Evolutionary conservation across 2,113 vertebrate genomes (phyloP), one percentile per base, ranked within the genome.

Genomic region (Chunga burmeisteri): DNA sequence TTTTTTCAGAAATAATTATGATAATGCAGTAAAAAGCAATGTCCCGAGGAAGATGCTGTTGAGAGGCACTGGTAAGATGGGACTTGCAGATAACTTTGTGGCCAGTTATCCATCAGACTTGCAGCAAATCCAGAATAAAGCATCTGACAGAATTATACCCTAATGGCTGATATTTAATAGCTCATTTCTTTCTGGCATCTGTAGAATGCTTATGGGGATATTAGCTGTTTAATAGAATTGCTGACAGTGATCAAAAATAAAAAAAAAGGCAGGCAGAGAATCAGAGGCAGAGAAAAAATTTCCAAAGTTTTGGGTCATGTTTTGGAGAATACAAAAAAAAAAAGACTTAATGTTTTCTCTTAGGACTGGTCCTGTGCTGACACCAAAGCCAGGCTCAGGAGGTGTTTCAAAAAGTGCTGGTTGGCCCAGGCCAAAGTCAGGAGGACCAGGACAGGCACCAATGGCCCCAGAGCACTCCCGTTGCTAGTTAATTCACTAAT

Each of bases 161-260:
- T 89, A 36, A 36, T 85, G 72, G 29, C 30, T 85, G 49, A 25
- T 75, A 78, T 89, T 88, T 89, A 92, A 89, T 40, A 61, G 61
- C 20, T 90, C 30, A 42, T 79, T 89, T 91, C 58, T 94, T 67
- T 92, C 77, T 88, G 86, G 80, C 75, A 75, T 91, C 81, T 70
- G 73, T 36, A 82, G 42, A 86, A 71, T 53, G 73, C 26, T 86
- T 65, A 34, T 62, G 49, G 32, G 21, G 26, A 73, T 91, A 94
- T 93, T 65, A 81, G 34, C 52, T 87, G 20, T 81, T 92, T 93
- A 86, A 86, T 52, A 53, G 42, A 91, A 92, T 25, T 79, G 40
- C 42, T 94, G 93, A 62, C 66, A 91, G 61, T 17, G 61, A 59
- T 53, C 36, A 93, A 87, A 94, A 93, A 68, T 44, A 25, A 70